Conservation (phyloP, 2,888 invertebrate species). For the Petrolisthes cinctipes region DNA sequence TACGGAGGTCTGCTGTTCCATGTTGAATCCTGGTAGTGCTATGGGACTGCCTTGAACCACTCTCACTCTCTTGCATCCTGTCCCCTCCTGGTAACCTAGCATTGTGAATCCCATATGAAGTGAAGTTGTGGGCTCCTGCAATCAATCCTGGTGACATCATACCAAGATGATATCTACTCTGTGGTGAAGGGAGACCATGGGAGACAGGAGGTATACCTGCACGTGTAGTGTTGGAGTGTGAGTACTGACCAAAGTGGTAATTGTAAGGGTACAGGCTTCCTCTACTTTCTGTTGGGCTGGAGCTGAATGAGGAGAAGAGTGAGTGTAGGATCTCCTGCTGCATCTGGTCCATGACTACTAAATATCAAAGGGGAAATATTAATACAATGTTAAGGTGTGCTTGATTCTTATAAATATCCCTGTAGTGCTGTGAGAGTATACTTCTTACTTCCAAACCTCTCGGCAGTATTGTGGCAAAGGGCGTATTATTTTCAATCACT, state of each 20-base stretch:
- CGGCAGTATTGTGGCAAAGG: too few relatives aligned
- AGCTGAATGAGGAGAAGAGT: slow-evolving; percentile 42
- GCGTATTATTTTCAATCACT: too few relatives aligned
- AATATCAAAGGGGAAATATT: not conserved
- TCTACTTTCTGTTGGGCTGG: slow-evolving; percentile 40
- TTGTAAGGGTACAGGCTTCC: slow-evolving; percentile 52
- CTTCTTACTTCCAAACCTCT: too few relatives aligned
- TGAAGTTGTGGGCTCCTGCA: slow-evolving; percentile 34
- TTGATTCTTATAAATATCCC: too few relatives aligned
- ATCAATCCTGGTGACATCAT: slow-evolving; percentile 31
- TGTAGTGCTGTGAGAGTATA: too few relatives aligned
- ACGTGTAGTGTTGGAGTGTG: slow-evolving; percentile 42
- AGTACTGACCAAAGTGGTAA: slow-evolving; percentile 55
- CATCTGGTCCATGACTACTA: slow-evolving; percentile 45
- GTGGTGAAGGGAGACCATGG: slow-evolving; percentile 36
- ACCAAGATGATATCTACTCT: slow-evolving; percentile 25
- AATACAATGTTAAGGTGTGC: not conserved
- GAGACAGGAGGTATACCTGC: slow-evolving; percentile 37
- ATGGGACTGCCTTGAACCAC: not conserved
- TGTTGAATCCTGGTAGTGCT: not conserved
- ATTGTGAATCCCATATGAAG: slow-evolving; percentile 46
- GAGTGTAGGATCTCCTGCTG: slow-evolving; percentile 59
- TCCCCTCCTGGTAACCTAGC: slow-evolving; percentile 24
- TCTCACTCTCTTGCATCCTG: slow-evolving; percentile 28
- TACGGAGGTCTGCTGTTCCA: slow-evolving; percentile 41